Evolutionary conservation across 2,113 vertebrate genomes (phyloP).

Genomic region (Silurus glanis): DNA sequence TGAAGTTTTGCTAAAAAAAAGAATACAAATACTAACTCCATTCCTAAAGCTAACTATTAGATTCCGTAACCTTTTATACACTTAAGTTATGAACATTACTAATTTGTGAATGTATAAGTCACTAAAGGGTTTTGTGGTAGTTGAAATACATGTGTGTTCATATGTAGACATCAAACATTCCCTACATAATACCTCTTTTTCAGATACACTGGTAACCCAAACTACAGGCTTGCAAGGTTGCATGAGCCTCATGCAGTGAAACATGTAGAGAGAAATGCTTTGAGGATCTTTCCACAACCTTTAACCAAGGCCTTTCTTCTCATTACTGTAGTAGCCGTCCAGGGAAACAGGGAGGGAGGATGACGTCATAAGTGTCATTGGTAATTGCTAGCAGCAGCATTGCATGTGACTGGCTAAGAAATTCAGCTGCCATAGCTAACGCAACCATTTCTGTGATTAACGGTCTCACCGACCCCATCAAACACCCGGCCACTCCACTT

Average conservation of each 20-base stretch:
- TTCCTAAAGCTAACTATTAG: not conserved
- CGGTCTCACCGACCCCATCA: constrained; percentile 56
- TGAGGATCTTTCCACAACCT: constrained; percentile 48
- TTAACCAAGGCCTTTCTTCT: constrained; percentile 44
- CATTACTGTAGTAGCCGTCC: constrained; percentile 50
- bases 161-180: not conserved
- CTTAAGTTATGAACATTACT: not conserved
- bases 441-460: constrained; percentile 61
- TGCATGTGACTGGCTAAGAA: constrained; percentile 43
- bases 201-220: not conserved
- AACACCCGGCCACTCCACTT: constrained; percentile 48
- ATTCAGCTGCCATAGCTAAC: constrained; percentile 57
- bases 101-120: not conserved
- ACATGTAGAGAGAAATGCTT: constrained; percentile 34
- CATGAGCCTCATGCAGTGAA: constrained; percentile 34
- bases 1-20: not conserved
- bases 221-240: constrained; percentile 13
- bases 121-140: not conserved
- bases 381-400: constrained; percentile 72
- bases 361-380: constrained; percentile 87
- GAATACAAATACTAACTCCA: not conserved
- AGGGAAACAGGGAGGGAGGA: constrained; percentile 71
- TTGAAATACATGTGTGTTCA: not conserved
- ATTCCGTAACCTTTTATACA: not conserved
- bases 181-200: not conserved